Evolutionary conservation across 1,140 invertebrate species (phyloP).

Genomic region (Drosophila leontia): DNA sequence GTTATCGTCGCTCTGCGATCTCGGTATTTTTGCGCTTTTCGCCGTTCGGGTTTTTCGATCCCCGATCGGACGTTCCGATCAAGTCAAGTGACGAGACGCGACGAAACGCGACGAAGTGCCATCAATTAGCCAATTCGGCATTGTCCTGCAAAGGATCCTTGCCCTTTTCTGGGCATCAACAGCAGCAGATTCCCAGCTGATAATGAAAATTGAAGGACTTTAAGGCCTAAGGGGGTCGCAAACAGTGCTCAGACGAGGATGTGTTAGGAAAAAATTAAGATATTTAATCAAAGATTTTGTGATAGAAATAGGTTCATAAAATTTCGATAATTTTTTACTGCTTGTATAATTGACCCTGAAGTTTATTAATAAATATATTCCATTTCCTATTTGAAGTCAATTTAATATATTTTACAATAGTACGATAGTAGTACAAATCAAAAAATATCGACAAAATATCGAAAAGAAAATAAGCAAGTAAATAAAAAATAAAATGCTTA

Average conservation of each 20-base stretch:
- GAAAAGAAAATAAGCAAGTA: too few relatives aligned
- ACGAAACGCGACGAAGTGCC: conserved; percentile 43
- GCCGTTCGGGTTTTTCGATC: conserved; percentile 1
- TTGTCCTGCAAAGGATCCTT: conserved; percentile 18
- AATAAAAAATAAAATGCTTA: too few relatives aligned
- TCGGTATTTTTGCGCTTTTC: conserved; percentile 47
- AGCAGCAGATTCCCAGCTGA: conserved; percentile 13
- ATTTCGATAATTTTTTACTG: neutral
- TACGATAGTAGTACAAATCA: too few relatives aligned
- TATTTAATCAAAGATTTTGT: neutral
- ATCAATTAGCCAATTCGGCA: conserved; percentile 65
- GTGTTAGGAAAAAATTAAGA: neutral
- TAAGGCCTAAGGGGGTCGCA: conserved; percentile 1
- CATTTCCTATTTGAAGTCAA: too few relatives aligned
- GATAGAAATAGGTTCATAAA: neutral
- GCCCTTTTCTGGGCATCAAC: conserved; percentile 12
- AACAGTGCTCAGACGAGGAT: neutral
- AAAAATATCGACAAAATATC: too few relatives aligned
- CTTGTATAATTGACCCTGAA: too few relatives aligned
- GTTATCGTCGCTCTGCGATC: conserved; percentile 45
- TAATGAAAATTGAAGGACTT: neutral
- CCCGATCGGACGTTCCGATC: conserved; percentile 50
- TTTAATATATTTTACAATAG: too few relatives aligned
- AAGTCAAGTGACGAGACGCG: conserved; percentile 61
- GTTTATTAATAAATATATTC: too few relatives aligned